Conservation (phyloP, 2,888 invertebrate species). For the Taphrorychus bicolor region DNA sequence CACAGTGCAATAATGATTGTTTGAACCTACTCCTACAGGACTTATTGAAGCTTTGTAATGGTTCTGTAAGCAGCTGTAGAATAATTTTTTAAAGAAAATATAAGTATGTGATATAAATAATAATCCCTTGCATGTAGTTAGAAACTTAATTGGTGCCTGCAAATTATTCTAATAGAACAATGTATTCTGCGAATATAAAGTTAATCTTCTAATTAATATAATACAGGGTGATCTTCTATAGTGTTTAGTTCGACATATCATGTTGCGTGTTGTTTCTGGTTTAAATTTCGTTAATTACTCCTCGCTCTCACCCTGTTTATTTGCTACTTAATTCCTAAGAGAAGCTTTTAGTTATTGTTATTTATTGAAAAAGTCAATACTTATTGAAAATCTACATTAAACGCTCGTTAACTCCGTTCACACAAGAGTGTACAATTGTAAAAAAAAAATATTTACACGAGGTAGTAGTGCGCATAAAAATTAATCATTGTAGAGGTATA, state of each 20-base stretch:
- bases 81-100: constrained; percentile 29
- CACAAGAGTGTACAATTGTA: too few relatives aligned
- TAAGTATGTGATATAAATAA: constrained; percentile 35
- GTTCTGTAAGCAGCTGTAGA: constrained; percentile 36
- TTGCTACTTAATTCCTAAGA: background rate
- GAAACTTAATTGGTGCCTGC: constrained; percentile 58
- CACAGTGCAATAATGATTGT: too few relatives aligned
- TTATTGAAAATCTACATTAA: background rate
- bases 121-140: constrained; percentile 28
- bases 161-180: constrained; percentile 50
- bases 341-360: background rate
- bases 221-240: constrained; percentile 34
- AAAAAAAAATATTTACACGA: too few relatives aligned
- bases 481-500: too few relatives aligned
- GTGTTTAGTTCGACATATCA: background rate
- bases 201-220: constrained; percentile 8
- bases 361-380: too few relatives aligned
- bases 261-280: background rate
- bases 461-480: too few relatives aligned
- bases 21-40: background rate
- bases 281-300: background rate
- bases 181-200: constrained; percentile 52
- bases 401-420: too few relatives aligned
- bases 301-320: constrained; percentile 45
- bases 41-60: too few relatives aligned